Evolutionary conservation across 1,140 invertebrate genomes (phyloP), one percentile per base, ranked within the genome.

Genomic region (Whitmania pigra): DNA sequence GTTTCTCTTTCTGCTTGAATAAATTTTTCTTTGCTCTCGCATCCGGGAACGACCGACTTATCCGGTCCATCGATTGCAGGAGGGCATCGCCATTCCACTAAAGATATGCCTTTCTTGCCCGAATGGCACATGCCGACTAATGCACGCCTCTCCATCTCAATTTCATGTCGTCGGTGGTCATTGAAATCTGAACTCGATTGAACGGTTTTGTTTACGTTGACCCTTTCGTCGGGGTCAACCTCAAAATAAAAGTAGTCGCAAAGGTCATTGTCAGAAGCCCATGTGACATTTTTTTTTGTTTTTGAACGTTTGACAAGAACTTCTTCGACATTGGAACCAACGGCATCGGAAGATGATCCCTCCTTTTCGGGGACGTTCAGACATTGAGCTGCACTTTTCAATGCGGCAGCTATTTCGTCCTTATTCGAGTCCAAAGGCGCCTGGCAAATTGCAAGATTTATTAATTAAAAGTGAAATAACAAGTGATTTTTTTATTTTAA

Each of bases 11-110:
- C 29, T 13, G 20, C 3, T 31, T 63, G 57, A 63, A 13, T 63
- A 22, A 63, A 63, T 31, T 63, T 63, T 63, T 63, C 57, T 31
- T 63, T 31, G 29, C 57, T 63, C 57, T 63, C 57, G 15, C 57
- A 25, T 11, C 57, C 57, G 15, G 57, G 57, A 11, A 63, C 15
- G 22, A 63, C 29, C 22, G 57, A 63, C 22, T 7, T 22, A 25
- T 63, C 57, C 57, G 29, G 20, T 22, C 22, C 22, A 25, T 63
- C 57, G 9, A 63, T 63, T 13, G 18, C 22, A 31, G 57, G 57
- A 13, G 57, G 57, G 15, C 57, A 63, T 0, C 22, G 9, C 57
- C 57, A 63, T 13, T 63, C 57, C 11, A 63, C 18, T 20, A 63
- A 7, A 13, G 22, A 22, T 15, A 31, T 25, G 29, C 22, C 22